Evolutionary conservation across 2,888 invertebrate genomes (phyloP).

Genomic region (Acanthopleura granulata): DNA sequence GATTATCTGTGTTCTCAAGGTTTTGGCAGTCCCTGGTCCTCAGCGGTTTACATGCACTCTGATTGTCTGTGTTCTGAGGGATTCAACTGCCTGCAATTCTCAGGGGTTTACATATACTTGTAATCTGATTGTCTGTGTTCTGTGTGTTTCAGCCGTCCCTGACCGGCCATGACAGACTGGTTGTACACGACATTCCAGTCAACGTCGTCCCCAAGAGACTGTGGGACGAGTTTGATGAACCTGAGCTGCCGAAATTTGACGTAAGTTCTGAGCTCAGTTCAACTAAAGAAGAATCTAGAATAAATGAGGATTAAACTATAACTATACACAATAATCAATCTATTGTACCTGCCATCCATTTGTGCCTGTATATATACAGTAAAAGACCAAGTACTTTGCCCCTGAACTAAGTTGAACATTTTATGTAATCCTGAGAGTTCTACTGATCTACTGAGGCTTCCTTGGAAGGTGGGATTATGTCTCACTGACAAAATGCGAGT

Average conservation of each 20-base stretch:
- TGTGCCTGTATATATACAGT: constrained; percentile 3
- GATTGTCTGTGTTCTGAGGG: too few relatives aligned
- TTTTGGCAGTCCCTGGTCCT: too few relatives aligned
- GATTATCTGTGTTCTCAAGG: too few relatives aligned
- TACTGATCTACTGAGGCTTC: too few relatives aligned
- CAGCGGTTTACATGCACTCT: too few relatives aligned
- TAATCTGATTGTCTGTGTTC: neutral
- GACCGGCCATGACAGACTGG: constrained; percentile 78
- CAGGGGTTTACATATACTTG: too few relatives aligned
- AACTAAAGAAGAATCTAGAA: neutral
- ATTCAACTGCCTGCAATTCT: too few relatives aligned
- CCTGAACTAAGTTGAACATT: too few relatives aligned
- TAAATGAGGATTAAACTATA: neutral
- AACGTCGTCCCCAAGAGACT: constrained; percentile 80
- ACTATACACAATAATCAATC: neutral
- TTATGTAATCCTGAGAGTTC: too few relatives aligned
- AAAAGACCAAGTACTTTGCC: too few relatives aligned
- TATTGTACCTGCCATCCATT: neutral
- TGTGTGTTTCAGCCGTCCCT: constrained; percentile 73
- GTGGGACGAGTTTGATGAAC: constrained; percentile 84
- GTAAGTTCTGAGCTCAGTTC: constrained; percentile 72
- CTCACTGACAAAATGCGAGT: too few relatives aligned
- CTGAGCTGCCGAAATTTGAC: constrained; percentile 80
- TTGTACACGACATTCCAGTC: constrained; percentile 87
- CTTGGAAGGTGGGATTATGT: too few relatives aligned